Base-by-base conservation (phyloP, 2,888 invertebrate species). In the Brenthis ino region DNA sequence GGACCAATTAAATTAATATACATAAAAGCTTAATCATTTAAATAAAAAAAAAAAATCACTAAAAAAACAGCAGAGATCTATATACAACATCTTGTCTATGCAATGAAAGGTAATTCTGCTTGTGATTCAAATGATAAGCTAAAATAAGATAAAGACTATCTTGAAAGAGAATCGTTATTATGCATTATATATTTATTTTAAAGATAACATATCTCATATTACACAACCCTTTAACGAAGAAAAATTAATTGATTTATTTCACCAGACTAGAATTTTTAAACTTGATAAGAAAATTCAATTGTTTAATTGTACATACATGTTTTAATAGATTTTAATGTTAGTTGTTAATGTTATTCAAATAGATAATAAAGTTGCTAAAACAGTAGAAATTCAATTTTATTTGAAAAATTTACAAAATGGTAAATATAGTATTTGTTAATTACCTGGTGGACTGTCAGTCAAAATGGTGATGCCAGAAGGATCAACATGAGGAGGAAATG, bases 401-500 rank as follows among this genome's bases (percentile, higher is more conserved):
- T 43, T 43, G 8, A 2, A 43, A 43, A 43, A 43, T 43, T 43
- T 11, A 43, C 11, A 43, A 43, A 43, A 43, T 43, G 8, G 11
- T 43, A 11, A 43, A 43, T 43, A 43, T 53, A 53, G 2, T 53
- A 53, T 53, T n/a, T 53, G 14, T 28, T 33, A 11, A 3, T 66
- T 77, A 93, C 93, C 93, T 82, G 94, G 93, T 72, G 94, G 94
- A 83, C 94, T 95, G 77, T 95, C 95, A 60, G 95, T 95, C 73
- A 95, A 93, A 77, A 95, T 94, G 43, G 96, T 95, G 79, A 97
- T 96, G 79, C 96, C 96, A 74, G 95, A 95, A 66, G 96, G 95
- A 87, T 97, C 97, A 75, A 97, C 97, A 87, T 97, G 96, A 70
- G 96, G 95, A 74, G 96, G 96, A 87, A 96, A 97, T 69, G 95